These are phyloP conservation scores for Cephonodes hylas DNA, from an alignment of 2,888 invertebrate species.

Conservation along the genomic window DNA sequence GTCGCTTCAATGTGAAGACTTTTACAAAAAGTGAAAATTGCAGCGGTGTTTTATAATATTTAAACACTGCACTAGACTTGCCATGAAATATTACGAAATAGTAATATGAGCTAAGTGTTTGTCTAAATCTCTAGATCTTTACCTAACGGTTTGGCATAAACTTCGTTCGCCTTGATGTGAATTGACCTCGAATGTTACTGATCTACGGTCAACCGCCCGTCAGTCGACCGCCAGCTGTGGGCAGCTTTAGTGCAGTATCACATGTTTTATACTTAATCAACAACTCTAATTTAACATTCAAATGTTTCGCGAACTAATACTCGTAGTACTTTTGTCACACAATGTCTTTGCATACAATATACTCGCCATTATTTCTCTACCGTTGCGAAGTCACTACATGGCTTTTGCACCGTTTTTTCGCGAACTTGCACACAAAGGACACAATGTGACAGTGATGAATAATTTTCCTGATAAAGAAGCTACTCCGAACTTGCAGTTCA, in stretches of 20 bases:
- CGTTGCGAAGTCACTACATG: conserved; percentile 84
- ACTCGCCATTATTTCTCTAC: conserved; percentile 78
- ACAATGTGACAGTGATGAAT: conserved; percentile 83
- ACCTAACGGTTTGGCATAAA: neutral
- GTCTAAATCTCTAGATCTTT: too few species aligned
- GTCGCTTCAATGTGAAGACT: too few species aligned
- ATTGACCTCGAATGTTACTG: neutral
- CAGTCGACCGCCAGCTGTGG: neutral
- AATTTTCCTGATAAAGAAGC: conserved; percentile 75
- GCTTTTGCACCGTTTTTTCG: conserved; percentile 81
- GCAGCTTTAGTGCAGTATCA: neutral
- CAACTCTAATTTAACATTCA: neutral
- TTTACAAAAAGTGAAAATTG: too few species aligned
- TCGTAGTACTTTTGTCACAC: conserved; percentile 21
- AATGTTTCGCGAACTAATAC: neutral
- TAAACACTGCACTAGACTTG: too few species aligned
- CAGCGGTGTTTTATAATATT: too few species aligned
- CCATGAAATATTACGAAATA: neutral
- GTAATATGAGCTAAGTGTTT: neutral
- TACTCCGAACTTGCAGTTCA: conserved; percentile 75
- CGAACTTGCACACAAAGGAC: conserved; percentile 80
- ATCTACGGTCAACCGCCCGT: neutral
- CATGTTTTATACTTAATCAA: neutral
- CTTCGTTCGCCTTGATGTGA: neutral
- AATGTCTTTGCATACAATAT: conserved; percentile 65